These are phyloP conservation scores for Erythrocercus mccallii DNA, from an alignment of 2,113 vertebrate genomes.

Conservation along the genomic window DNA sequence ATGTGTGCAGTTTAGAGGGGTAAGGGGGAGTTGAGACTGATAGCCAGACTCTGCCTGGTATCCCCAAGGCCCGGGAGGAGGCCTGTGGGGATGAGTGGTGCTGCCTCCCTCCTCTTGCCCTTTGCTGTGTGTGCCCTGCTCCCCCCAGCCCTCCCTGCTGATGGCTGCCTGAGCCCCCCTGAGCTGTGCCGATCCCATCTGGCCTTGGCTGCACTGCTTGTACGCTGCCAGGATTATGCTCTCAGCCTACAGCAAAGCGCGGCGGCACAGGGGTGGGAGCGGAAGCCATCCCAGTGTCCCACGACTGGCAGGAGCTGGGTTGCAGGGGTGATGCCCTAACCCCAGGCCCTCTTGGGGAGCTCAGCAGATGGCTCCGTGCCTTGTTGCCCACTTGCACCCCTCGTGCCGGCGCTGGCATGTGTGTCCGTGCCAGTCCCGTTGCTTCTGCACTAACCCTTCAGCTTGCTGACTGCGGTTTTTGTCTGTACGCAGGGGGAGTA, in stretches of 20 bases:
- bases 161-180: not conserved
- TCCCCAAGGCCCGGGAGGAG: not conserved
- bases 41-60: not conserved
- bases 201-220: conserved; percentile 55
- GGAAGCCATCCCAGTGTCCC: not conserved
- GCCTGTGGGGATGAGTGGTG: not conserved
- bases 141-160: conserved; percentile 6
- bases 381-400: not conserved
- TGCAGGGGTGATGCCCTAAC: not conserved
- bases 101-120: conserved; percentile 13
- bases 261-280: not conserved
- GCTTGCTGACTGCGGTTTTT: conserved; percentile 86
- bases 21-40: not conserved
- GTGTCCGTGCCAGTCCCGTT: not conserved
- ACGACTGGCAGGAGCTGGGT: not conserved
- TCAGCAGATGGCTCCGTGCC: not conserved
- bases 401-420: not conserved
- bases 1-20: not conserved
- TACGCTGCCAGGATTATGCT: not conserved
- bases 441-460: conserved; percentile 76
- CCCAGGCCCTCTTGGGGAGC: not conserved
- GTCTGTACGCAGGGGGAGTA: conserved; percentile 86
- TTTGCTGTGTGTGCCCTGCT: conserved; percentile 34
- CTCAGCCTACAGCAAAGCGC: not conserved
- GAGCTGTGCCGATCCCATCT: not conserved